Evolutionary conservation across 2,888 invertebrate genomes (phyloP).

Genomic region (Drosophila pseudotakahashii): DNA sequence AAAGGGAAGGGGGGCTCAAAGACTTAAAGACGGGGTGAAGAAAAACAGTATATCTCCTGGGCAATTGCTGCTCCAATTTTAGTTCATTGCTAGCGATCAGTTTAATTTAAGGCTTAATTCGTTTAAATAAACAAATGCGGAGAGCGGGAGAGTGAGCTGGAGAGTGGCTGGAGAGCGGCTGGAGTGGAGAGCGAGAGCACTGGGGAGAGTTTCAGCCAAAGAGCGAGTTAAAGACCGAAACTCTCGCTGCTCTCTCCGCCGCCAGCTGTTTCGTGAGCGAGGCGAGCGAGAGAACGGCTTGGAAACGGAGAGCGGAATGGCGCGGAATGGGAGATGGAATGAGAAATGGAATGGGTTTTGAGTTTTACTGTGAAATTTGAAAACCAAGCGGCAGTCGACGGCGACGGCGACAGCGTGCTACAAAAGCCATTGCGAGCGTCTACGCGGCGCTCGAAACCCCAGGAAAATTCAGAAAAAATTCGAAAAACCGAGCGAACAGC

Average conservation of each 20-base stretch:
- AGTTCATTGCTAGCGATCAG: conserved; percentile 54
- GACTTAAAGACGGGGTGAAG: conserved; percentile 1
- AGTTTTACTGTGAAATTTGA: conserved; percentile 57
- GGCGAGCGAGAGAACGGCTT: conserved; percentile 8
- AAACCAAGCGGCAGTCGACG: conserved; percentile 65
- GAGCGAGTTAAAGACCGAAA: conserved; percentile 1
- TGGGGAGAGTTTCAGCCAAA: conserved; percentile 1
- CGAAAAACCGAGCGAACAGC: conserved; percentile 5
- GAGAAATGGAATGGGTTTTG: conserved; percentile 20
- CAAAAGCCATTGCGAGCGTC: conserved; percentile 59
- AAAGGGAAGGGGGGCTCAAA: conserved; percentile 6
- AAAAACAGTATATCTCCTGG: conserved; percentile 18
- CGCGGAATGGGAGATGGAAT: conserved; percentile 13
- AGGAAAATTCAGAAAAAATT: conserved; percentile 11
- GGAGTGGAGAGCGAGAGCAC: not conserved
- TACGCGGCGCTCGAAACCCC: conserved; percentile 54
- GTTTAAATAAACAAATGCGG: conserved; percentile 48
- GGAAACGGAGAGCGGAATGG: conserved; percentile 35
- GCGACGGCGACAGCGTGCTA: conserved; percentile 65
- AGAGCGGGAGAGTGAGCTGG: not conserved
- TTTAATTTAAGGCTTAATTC: conserved; percentile 64
- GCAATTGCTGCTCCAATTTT: conserved; percentile 62
- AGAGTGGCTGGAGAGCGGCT: not conserved
- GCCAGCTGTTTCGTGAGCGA: conserved; percentile 4
- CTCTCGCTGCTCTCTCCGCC: not conserved